These are phyloP conservation scores for Cyrtodaria siliqua DNA, from an alignment of 2,888 invertebrate species.

Conservation along the genomic window DNA sequence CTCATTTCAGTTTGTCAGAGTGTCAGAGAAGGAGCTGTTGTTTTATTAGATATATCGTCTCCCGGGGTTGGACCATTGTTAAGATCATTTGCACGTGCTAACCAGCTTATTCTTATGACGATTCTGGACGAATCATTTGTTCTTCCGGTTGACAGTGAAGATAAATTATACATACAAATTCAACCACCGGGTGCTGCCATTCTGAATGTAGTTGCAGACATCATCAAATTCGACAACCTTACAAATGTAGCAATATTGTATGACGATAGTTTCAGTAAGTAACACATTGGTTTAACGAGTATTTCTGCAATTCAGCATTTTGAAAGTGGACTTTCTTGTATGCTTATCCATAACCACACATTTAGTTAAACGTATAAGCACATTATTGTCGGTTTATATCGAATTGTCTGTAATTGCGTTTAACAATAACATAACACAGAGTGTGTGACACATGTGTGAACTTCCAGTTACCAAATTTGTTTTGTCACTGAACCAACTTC, in stretches of 20 bases:
- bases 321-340: too few relatives aligned
- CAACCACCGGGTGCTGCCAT: slow-evolving; percentile 84
- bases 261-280: slow-evolving; percentile 93
- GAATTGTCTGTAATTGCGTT: too few relatives aligned
- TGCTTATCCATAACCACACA: too few relatives aligned
- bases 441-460: too few relatives aligned
- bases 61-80: slow-evolving; percentile 73
- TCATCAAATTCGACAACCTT: slow-evolving; percentile 94
- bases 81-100: slow-evolving; percentile 73
- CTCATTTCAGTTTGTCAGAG: slow-evolving; percentile 73
- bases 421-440: too few relatives aligned
- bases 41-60: slow-evolving; percentile 78
- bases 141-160: slow-evolving; percentile 39
- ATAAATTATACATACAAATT: slow-evolving; percentile 46
- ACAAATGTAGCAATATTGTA: slow-evolving; percentile 97
- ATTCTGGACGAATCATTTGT: slow-evolving; percentile 69
- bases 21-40: slow-evolving; percentile 64
- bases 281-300: too few relatives aligned
- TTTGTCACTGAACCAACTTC: too few relatives aligned
- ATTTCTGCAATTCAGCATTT: too few relatives aligned
- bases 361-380: too few relatives aligned
- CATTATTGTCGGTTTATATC: too few relatives aligned
- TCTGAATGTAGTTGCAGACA: slow-evolving; percentile 93
- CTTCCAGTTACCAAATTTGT: too few relatives aligned
- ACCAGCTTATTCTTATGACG: slow-evolving; percentile 77